phyloP scores from a whole-genome alignment of 2,888 invertebrate species.

The Chrysotoxum bicinctum region DNA sequence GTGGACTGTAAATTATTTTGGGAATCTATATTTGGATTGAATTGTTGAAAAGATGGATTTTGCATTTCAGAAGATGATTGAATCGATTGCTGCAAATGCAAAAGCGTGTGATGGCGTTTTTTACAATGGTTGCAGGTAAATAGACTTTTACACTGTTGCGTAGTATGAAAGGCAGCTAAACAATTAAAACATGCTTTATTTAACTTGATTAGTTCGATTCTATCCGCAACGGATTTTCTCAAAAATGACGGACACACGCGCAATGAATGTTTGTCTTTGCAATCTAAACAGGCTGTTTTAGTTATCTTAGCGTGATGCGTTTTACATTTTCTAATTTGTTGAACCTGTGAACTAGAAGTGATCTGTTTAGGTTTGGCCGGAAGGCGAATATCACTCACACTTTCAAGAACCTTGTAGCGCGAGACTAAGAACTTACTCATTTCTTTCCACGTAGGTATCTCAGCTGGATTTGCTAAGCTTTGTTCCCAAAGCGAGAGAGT shows the following conservation, averaged over 20 bases:
- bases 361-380: neutral
- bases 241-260: constrained; percentile 9
- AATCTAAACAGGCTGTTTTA: constrained; percentile 2
- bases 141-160: neutral
- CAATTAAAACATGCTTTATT: constrained; percentile 32
- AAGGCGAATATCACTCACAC: neutral
- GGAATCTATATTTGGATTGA: neutral
- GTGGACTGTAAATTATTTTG: constrained; percentile 3
- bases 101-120: constrained; percentile 5
- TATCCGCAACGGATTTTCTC: neutral
- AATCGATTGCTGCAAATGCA: neutral
- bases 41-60: too few species aligned
- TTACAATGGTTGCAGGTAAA: constrained; percentile 19
- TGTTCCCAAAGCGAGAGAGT: neutral
- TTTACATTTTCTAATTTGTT: neutral
- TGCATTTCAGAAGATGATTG: too few species aligned
- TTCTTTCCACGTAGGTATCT: constrained; percentile 17
- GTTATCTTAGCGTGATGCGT: neutral
- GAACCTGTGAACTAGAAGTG: neutral
- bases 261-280: constrained; percentile 4
- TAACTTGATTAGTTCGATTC: constrained; percentile 5
- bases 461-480: neutral
- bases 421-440: constrained; percentile 4
- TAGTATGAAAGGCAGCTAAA: neutral
- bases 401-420: constrained; percentile 7